Base-by-base conservation (phyloP, 2,797 vertebrate genomes). In the Melanotaenia boesemani region DNA sequence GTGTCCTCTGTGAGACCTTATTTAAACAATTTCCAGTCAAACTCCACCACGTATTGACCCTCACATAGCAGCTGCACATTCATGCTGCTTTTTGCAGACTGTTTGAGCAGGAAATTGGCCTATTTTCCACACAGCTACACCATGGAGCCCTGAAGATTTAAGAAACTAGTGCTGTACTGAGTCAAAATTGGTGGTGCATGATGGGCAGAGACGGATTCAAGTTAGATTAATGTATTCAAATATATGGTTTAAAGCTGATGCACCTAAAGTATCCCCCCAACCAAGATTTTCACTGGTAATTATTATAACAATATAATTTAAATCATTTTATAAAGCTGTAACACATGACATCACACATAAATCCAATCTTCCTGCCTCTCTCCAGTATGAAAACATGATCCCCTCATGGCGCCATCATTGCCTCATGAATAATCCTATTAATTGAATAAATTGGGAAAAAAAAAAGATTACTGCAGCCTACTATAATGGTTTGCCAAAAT, bases 351-450 rank as follows among this genome's bases (percentile, higher is more conserved):
- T 30, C 11, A 24, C 13, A 30, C 54, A 52, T 6, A 63, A 68
- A 67, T 62, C 41, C 26, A 24, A 55, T 56, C 56, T 63, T 65
- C 39, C 34, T 0, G 60, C 66, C 10, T 64, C n/a, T 54, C 50
- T 64, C 56, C 63, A 55, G 39, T 39, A n/a, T 26, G 30, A 78
- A 57, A 48, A 66, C 71, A 68, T 69, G 63, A 57, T 0, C 30
- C 2, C 18, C 32, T 2, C 20, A 32, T 68, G 62, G 73, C 57
- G 52, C 70, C 61, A 78, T 77, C 79, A 62, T 63, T 50, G 37
- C 73, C 86, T 88, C 85, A 86, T 89, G 89, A 90, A 92, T 92
- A 90, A 91, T 90, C 87, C 80, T 84, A 91, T 91, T 90, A 87
- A 83, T 91, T 79, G 80, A 89, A 89, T 86, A 86, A 89, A 87